These are phyloP conservation scores for Coleophora flavipennella DNA, from an alignment of 2,888 invertebrate species.

Conservation along the genomic window DNA sequence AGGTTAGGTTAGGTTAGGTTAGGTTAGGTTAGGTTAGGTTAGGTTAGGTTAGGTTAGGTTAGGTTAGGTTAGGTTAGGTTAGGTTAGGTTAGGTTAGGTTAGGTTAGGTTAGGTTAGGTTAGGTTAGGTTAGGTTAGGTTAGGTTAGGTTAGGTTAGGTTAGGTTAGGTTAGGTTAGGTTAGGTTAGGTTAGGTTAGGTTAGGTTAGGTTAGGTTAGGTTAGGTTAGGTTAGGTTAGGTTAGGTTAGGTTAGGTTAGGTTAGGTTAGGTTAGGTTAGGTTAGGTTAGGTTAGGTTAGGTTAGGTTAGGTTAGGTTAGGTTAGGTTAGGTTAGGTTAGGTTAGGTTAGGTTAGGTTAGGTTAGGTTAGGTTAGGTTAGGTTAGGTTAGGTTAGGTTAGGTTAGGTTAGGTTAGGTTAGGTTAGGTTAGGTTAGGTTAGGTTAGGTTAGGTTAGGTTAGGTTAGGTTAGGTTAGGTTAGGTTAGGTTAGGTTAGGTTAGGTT, in stretches of 20 bases:
- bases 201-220: slow-evolving; percentile 15
- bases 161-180: slow-evolving; percentile 19
- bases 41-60: slow-evolving; percentile 18
- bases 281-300: slow-evolving; percentile 13
- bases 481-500: slow-evolving; percentile 16
- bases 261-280: slow-evolving; percentile 14
- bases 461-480: slow-evolving; percentile 18
- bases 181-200: slow-evolving; percentile 18
- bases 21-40: slow-evolving; percentile 19
- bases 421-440: slow-evolving; percentile 12
- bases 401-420: slow-evolving; percentile 15
- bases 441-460: slow-evolving; percentile 11
- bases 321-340: slow-evolving; percentile 17
- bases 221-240: slow-evolving; percentile 12
- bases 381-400: slow-evolving; percentile 18
- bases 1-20: slow-evolving; percentile 19
- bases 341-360: slow-evolving; percentile 19
- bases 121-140: slow-evolving; percentile 19
- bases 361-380: slow-evolving; percentile 17
- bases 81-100: slow-evolving; percentile 16
- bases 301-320: slow-evolving; percentile 15
- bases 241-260: slow-evolving; percentile 15
- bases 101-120: slow-evolving; percentile 17
- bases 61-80: slow-evolving; percentile 15
- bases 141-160: slow-evolving; percentile 17